Evolutionary conservation across 37 sponge, comb jelly and placozoan genomes (phyloP).

Genomic region (Tethya wilhelma): DNA sequence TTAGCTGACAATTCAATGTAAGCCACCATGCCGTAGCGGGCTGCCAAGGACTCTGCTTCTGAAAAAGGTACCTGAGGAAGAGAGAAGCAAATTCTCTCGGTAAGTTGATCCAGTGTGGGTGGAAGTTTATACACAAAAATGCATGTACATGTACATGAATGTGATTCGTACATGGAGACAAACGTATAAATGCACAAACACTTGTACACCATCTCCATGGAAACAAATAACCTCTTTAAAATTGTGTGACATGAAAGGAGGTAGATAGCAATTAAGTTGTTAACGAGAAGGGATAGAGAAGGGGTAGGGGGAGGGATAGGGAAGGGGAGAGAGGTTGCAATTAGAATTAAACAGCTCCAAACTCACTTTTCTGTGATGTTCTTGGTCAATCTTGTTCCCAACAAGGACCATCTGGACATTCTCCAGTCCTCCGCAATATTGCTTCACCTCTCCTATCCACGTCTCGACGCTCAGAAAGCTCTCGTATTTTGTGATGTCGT

Average conservation of each 20-base stretch:
- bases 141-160: no score
- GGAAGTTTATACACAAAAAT: no score
- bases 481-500: conserved; percentile 56
- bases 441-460: conserved; percentile 66
- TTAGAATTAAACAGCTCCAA: neutral
- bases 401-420: conserved; percentile 50
- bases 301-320: neutral
- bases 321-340: neutral
- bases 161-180: no score
- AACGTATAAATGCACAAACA: no score
- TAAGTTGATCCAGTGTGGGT: no score
- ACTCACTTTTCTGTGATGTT: conserved; percentile 20
- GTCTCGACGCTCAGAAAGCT: conserved; percentile 49
- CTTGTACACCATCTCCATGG: no score
- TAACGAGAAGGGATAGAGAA: no score
- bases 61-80: conserved; percentile 13
- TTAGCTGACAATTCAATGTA: conserved; percentile 52
- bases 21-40: conserved; percentile 27
- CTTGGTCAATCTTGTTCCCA: conserved; percentile 71
- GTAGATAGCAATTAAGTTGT: no score
- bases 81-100: no score
- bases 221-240: neutral
- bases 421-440: conserved; percentile 50
- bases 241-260: no score
- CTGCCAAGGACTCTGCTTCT: conserved; percentile 39